phyloP scores from a whole-genome alignment of 2,888 invertebrate genomes.

The Pachycephus smyrnensis region DNA sequence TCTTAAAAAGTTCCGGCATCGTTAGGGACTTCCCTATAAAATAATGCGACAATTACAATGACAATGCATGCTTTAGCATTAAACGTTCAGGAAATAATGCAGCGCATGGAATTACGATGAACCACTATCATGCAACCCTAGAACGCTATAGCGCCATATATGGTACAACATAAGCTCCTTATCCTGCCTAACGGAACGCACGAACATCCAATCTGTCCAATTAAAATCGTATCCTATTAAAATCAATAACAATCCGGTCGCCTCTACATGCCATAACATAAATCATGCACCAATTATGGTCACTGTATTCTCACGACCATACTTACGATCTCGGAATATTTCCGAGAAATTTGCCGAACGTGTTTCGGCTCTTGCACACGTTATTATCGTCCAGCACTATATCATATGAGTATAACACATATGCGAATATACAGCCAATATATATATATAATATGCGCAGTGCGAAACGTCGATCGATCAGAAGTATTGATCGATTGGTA shows the following conservation, averaged over 20 bases:
- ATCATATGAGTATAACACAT: slow-evolving; percentile 1
- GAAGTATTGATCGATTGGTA: background rate
- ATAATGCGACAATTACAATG: background rate
- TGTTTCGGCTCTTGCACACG: background rate
- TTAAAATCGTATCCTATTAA: slow-evolving; percentile 23
- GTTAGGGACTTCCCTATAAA: background rate
- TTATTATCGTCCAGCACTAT: background rate
- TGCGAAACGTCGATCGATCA: background rate
- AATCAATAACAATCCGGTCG: slow-evolving; percentile 9
- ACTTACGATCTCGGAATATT: background rate
- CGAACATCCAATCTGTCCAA: slow-evolving; percentile 28
- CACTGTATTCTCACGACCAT: background rate
- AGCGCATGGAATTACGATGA: background rate
- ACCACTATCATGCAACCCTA: background rate
- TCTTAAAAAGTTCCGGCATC: background rate
- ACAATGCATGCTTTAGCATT: background rate
- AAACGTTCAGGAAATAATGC: slow-evolving; percentile 3
- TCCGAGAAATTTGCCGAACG: background rate
- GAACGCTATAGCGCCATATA: slow-evolving; percentile 6
- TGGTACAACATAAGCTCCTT: slow-evolving; percentile 16
- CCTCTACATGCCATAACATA: background rate
- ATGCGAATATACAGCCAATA: background rate
- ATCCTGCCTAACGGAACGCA: slow-evolving; percentile 15
- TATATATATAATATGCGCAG: slow-evolving; percentile 2
- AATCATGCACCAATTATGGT: slow-evolving; percentile 13